Evolutionary conservation across 2,113 vertebrate genomes (phyloP), one percentile per base, ranked within the genome.

Genomic region (Suricata suricatta): DNA sequence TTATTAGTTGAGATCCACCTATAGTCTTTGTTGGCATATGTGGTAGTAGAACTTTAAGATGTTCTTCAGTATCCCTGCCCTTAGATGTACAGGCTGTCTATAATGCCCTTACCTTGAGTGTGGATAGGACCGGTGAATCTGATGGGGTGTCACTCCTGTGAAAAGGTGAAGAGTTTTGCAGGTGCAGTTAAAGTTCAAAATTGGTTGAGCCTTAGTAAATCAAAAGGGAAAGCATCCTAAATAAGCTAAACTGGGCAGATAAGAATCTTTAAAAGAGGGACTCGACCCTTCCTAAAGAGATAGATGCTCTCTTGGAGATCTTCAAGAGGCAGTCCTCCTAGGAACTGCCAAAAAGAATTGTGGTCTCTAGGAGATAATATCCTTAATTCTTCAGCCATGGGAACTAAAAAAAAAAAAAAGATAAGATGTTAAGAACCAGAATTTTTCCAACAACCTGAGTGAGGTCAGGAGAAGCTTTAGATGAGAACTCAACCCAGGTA

Each of bases 81-180:
- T 44, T 29, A 27, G 2, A 38, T 63, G 25, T 52, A 35, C 57
- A 82, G 60, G 2, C 5, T 64, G 7, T 31, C 7, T 57, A 13
- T 35, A 54, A 33, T 25, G 47, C 14, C 19, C 72, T 82, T 50
- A 5, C 33, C n/a, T 41, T 72, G 6, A 50, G 12, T 63, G 17
- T 64, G 27, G 25, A 1, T 19, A 5, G 3, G 19, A 54, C 33
- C 74, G 27, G 12, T 79, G 44, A 88, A 64, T 66, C 25, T 90
- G 35, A 63, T 57, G 35, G 16, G 9, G 33, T 79, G 35, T n/a
- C 5, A 33, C n/a, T 71, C n/a, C 44, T 72, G 4, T 33, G 0
- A 83, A 91, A 96, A 54, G 7, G 3, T 47, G 12, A 84, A 77
- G n/a, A 50, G 31, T 87, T 89, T 92, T 86, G 10, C 35, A 31